These are phyloP conservation scores for Phaethornis superciliosus DNA, from an alignment of 2,113 vertebrate species.

Conservation along the genomic window DNA sequence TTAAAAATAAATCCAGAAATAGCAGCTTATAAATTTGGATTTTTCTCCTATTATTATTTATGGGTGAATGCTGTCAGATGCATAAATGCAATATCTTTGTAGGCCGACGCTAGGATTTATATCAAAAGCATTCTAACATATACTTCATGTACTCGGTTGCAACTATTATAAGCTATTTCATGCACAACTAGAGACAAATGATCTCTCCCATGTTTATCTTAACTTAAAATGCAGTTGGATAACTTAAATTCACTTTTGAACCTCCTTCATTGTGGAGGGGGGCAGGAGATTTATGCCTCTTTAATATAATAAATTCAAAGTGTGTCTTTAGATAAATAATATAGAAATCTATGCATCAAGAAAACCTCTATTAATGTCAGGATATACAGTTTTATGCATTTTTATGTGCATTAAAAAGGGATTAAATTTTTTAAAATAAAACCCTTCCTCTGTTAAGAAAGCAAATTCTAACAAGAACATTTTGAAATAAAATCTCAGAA, in stretches of 20 bases:
- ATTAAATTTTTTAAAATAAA: slow-evolving; percentile 24
- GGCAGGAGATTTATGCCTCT: slow-evolving; percentile 69
- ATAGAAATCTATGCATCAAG: slow-evolving; percentile 70
- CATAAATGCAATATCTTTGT: slow-evolving; percentile 75
- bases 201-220: slow-evolving; percentile 76
- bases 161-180: slow-evolving; percentile 76
- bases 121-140: slow-evolving; percentile 72
- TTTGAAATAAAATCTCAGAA: slow-evolving; percentile 82
- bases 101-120: slow-evolving; percentile 74
- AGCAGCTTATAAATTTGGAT: slow-evolving; percentile 77
- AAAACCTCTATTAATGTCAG: slow-evolving; percentile 77
- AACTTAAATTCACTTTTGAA: slow-evolving; percentile 71
- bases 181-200: slow-evolving; percentile 79
- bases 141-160: slow-evolving; percentile 78
- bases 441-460: slow-evolving; percentile 42
- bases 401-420: slow-evolving; percentile 54
- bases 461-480: slow-evolving; percentile 71
- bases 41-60: slow-evolving; percentile 79
- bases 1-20: slow-evolving; percentile 79
- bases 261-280: slow-evolving; percentile 28
- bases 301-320: slow-evolving; percentile 77
- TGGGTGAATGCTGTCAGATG: slow-evolving; percentile 75
- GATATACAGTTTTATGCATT: slow-evolving; percentile 56
- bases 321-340: slow-evolving; percentile 78
- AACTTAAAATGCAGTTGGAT: slow-evolving; percentile 76